Evolutionary conservation across 2,888 invertebrate species (phyloP), one percentile per base, ranked within the genome.

Genomic region (Apamea sordens): DNA sequence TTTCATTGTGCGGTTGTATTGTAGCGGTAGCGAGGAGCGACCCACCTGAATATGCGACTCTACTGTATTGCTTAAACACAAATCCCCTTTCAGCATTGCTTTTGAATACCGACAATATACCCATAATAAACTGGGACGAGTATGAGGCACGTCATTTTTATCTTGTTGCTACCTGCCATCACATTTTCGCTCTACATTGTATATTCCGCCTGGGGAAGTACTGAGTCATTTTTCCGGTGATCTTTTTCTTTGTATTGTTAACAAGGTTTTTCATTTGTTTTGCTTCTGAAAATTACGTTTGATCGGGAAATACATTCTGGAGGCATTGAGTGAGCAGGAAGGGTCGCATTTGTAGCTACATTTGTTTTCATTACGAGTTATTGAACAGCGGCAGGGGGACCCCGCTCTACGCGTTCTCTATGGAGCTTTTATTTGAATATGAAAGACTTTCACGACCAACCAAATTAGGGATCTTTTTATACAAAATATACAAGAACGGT

Each of bases 311-410:
- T 89, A 89, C 84, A 94, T 92, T 93, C 90, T 86, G 89, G 85
- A 89, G 88, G 89, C 92, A 92, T 93, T 90, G 90, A 92, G 89
- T 92, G 93, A 93, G 93, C 91, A 93, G 93, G 93, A 93, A 93
- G 93, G 93, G 93, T 94, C 93, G 92, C 89, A 91, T 90, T 93
- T 92, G 92, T 91, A 92, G 93, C 92, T 92, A 93, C 94, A 94
- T 95, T 94, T 94, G 93, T 95, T 95, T 94, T 94, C 93, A 95
- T 95, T 94, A 93, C 93, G 93, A 93, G 92, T 93, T 95, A 95
- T 95, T 93, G 93, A 93, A 93, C 93, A 91, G 90, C 89, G 88
- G 83, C 80, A 86, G 88, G 91, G 90, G 89, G 89, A 88, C 91
- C 91, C 89, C 90, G 91, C 89, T 91, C 89, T 89, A 87, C 91